phyloP scores from a whole-genome alignment of 2,113 vertebrate species.

The Podiceps cristatus region DNA sequence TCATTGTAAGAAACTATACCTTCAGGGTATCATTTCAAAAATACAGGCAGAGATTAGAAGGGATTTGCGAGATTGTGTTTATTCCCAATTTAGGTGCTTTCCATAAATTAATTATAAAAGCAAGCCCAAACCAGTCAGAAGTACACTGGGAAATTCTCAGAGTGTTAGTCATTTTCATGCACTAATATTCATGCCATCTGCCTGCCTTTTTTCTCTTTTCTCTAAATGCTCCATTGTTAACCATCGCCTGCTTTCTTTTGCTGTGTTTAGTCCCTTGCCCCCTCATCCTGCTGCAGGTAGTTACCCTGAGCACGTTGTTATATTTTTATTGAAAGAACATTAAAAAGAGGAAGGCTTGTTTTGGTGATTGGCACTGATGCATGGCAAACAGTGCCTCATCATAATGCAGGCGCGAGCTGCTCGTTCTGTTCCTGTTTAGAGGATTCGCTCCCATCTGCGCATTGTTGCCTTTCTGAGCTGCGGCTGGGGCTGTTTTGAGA shows the following conservation, averaged over 20 bases:
- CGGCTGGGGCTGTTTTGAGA: rapidly evolving
- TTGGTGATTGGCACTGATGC: not conserved
- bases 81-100: slow-evolving; percentile 74
- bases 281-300: not conserved
- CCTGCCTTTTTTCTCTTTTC: slow-evolving; percentile 6
- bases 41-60: slow-evolving; percentile 67
- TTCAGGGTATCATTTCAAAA: slow-evolving; percentile 48
- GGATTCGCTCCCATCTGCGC: rapidly evolving
- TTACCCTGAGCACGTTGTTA: not conserved
- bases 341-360: not conserved
- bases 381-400: not conserved
- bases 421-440: rapidly evolving
- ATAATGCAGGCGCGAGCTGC: rapidly evolving
- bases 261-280: not conserved
- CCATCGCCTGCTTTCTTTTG: not conserved
- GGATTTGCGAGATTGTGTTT: slow-evolving; percentile 73
- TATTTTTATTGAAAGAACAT: not conserved
- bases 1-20: slow-evolving; percentile 61
- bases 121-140: slow-evolving; percentile 56
- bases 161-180: slow-evolving; percentile 72
- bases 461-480: rapidly evolving
- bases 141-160: slow-evolving; percentile 73
- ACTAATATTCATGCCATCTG: slow-evolving; percentile 74
- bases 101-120: slow-evolving; percentile 76
- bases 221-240: slow-evolving; percentile 14